Percentiles rank a stretch among this genome's conserved stretches.
Conservation (phyloP, 2,888 invertebrate species). For the Cheilosia vulpina region DNA sequence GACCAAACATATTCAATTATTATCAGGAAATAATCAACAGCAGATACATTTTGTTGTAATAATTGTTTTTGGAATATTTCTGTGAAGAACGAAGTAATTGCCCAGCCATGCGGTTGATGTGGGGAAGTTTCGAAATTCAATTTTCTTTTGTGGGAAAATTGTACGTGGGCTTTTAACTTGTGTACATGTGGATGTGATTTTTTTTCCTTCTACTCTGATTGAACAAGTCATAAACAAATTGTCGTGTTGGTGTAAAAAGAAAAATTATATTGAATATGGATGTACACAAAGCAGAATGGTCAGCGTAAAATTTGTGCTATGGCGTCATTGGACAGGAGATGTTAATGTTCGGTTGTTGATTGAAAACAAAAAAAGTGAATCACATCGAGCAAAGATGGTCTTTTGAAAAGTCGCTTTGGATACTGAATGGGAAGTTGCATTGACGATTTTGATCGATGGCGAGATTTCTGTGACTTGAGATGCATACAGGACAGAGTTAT, state of each 20-base stretch:
- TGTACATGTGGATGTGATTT: background rate
- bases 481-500: too few relatives aligned
- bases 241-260: slow-evolving; percentile 10
- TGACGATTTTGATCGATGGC: too few relatives aligned
- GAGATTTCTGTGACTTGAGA: too few relatives aligned
- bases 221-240: slow-evolving; percentile 26
- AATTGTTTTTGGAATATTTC: background rate
- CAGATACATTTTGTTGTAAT: background rate
- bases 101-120: slow-evolving; percentile 32
- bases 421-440: too few relatives aligned
- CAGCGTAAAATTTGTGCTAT: background rate
- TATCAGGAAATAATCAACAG: slow-evolving; percentile 57
- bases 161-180: slow-evolving; percentile 14
- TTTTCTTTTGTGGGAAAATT: slow-evolving; percentile 34
- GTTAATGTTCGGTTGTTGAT: background rate
- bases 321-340: slow-evolving; percentile 8
- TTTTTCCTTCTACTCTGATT: background rate
- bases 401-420: too few relatives aligned
- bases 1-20: slow-evolving; percentile 42
- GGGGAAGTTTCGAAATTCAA: slow-evolving; percentile 10
- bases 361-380: too few relatives aligned
- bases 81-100: slow-evolving; percentile 5
- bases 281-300: background rate
- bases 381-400: too few relatives aligned
- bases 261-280: background rate